Evolutionary conservation across 2,797 vertebrate species (phyloP).

Genomic region (Darevskia nairensis): DNA sequence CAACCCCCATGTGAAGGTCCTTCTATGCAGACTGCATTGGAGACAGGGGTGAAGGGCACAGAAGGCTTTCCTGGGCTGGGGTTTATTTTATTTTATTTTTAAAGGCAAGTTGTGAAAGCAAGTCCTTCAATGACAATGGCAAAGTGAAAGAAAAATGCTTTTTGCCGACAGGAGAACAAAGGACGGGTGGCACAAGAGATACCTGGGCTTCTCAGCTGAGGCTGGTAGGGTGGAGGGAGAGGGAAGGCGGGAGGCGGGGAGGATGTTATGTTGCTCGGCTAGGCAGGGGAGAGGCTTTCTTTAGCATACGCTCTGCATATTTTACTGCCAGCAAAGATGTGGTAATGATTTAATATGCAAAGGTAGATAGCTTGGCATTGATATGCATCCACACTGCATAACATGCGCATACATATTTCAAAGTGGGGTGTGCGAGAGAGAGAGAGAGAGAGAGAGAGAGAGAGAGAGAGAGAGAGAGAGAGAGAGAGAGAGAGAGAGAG

Average conservation of each 20-base stretch:
- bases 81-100: not conserved
- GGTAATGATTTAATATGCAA: slow-evolving; percentile 76
- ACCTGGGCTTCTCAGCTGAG: slow-evolving; percentile 53
- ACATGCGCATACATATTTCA: slow-evolving; percentile 74
- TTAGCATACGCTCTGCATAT: slow-evolving; percentile 78
- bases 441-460: slow-evolving; percentile 69
- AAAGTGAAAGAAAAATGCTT: slow-evolving; percentile 19
- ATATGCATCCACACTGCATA: slow-evolving; percentile 67
- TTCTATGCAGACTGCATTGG: too few species aligned
- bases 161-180: slow-evolving; percentile 67
- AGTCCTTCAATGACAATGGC: slow-evolving; percentile 11
- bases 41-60: not conserved
- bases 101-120: slow-evolving; percentile 18
- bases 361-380: slow-evolving; percentile 74
- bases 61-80: not conserved
- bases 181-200: slow-evolving; percentile 60
- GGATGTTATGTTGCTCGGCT: slow-evolving; percentile 40
- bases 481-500: slow-evolving; percentile 65
- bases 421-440: slow-evolving; percentile 63
- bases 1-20: not conserved
- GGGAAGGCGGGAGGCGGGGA: not conserved
- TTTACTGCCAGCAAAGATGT: slow-evolving; percentile 67
- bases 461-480: slow-evolving; percentile 69
- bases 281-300: slow-evolving; percentile 59
- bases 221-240: slow-evolving; percentile 21